Evolutionary conservation across 2,113 vertebrate genomes (phyloP).

Genomic region (Bungarus multicinctus): DNA sequence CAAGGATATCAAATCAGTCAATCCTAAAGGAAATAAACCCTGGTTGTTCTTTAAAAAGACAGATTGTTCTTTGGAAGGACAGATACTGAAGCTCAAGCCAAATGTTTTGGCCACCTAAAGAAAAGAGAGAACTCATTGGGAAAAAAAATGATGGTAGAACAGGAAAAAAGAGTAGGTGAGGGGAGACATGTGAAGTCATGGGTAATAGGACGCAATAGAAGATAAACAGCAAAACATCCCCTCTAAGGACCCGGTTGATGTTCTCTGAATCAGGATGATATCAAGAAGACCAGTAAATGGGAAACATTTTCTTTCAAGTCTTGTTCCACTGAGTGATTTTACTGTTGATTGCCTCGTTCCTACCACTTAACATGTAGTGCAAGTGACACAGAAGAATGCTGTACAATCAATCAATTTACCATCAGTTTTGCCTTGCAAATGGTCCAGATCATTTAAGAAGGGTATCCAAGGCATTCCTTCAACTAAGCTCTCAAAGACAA

Average conservation of each 20-base stretch:
- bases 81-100: too few relatives aligned
- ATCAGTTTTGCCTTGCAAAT: background rate
- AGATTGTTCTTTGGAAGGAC: too few relatives aligned
- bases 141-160: background rate
- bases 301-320: background rate
- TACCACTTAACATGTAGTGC: background rate
- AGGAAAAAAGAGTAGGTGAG: background rate
- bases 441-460: background rate
- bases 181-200: background rate
- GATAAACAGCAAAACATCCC: background rate
- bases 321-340: background rate
- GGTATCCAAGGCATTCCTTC: background rate
- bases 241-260: background rate
- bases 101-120: too few relatives aligned
- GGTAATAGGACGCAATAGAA: background rate
- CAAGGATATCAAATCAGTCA: background rate
- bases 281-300: background rate
- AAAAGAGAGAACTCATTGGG: too few relatives aligned
- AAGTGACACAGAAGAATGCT: background rate
- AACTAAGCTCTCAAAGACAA: background rate
- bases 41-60: too few relatives aligned
- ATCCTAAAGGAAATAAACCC: background rate
- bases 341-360: background rate
- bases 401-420: background rate
- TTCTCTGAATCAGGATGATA: background rate